A percentile compares a stretch with the other conserved stretches of the same genome.
Evolutionary conservation across 2,888 invertebrate species (phyloP).

Genomic region (Leucophora obtusa): DNA sequence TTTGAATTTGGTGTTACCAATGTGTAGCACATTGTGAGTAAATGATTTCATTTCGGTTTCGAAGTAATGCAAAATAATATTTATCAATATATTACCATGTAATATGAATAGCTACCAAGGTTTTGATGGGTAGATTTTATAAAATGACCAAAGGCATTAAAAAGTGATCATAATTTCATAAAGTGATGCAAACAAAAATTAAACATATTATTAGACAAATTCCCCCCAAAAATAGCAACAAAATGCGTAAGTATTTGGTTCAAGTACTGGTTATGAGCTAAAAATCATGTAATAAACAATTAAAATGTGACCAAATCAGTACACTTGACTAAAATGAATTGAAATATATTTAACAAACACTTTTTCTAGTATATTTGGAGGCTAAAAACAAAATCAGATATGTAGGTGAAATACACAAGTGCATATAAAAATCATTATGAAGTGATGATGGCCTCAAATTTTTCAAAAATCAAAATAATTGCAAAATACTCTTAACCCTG

Average conservation of each 20-base stretch:
- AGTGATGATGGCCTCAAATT: too few relatives aligned
- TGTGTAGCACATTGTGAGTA: too few relatives aligned
- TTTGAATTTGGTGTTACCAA: too few relatives aligned
- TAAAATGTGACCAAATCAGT: neutral
- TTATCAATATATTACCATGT: too few relatives aligned
- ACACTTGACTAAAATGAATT: neutral
- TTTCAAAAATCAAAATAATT: too few relatives aligned
- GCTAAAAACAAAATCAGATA: neutral
- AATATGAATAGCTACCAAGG: too few relatives aligned
- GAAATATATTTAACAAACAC: neutral
- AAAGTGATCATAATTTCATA: conserved; percentile 17
- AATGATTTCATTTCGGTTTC: too few relatives aligned
- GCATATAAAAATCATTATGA: too few relatives aligned
- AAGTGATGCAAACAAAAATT: conserved; percentile 1
- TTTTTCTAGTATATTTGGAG: too few relatives aligned
- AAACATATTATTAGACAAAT: neutral
- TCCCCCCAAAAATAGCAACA: neutral
- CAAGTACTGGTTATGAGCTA: neutral
- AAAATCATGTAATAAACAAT: neutral
- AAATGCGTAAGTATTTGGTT: conserved; percentile 3
- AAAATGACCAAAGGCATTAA: conserved; percentile 10
- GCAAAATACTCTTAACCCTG: too few relatives aligned
- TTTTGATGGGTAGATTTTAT: too few relatives aligned
- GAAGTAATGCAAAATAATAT: too few relatives aligned
- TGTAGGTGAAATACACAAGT: neutral